Percentiles rank a stretch among this genome's conserved stretches.
Conservation (phyloP, 2,797 vertebrate species). For the Gallinago solitaria region DNA sequence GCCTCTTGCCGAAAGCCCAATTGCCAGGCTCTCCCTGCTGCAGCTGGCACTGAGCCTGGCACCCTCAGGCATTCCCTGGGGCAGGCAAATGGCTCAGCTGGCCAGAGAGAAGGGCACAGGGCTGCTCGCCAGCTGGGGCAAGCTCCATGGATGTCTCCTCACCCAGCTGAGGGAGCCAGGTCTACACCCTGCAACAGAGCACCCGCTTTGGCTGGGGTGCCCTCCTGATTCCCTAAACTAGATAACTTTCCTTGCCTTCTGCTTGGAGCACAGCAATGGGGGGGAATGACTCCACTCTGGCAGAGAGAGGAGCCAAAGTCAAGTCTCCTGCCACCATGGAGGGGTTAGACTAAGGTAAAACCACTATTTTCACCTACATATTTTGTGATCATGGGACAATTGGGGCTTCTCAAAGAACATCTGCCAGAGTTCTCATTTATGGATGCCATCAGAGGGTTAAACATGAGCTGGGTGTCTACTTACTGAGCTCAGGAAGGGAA, state of each 20-base stretch:
- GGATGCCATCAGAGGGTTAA: conserved; percentile 11
- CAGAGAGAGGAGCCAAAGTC: not conserved
- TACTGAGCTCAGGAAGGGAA: not conserved
- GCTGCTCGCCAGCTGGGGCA: not conserved
- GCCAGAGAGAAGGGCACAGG: not conserved
- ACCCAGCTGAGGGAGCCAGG: fast-evolving
- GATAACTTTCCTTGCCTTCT: not conserved
- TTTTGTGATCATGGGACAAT: not conserved
- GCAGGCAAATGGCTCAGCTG: not conserved
- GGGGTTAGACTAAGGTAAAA: not conserved
- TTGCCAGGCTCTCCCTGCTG: not conserved
- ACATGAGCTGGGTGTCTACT: not conserved
- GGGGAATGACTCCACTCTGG: not conserved
- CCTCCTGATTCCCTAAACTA: not conserved
- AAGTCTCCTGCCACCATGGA: not conserved
- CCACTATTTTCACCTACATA: not conserved
- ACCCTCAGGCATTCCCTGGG: not conserved
- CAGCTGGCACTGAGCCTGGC: not conserved
- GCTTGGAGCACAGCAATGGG: not conserved
- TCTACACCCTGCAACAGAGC: not conserved
- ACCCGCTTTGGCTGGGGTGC: not conserved
- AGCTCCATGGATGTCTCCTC: not conserved
- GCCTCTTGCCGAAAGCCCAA: not conserved
- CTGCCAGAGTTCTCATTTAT: not conserved
- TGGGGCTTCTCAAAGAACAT: not conserved